Conservation (phyloP, 2,888 invertebrate species). For the Synergus umbraculus region DNA sequence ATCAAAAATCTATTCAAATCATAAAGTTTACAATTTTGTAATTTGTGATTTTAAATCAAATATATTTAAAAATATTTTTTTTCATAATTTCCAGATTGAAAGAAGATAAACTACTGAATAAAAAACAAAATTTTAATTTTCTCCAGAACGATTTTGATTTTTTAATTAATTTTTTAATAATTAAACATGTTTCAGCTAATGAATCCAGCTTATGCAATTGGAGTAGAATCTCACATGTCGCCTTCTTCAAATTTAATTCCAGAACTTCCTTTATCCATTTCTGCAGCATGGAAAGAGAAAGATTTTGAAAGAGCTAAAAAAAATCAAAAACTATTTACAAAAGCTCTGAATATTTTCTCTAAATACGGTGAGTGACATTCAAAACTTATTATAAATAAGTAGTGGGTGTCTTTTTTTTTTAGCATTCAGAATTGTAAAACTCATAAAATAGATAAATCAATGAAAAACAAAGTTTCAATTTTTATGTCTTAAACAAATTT, state of each 20-base stretch:
- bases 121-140: background rate
- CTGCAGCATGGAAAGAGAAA: conserved; percentile 78
- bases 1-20: too few relatives aligned
- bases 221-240: conserved; percentile 85
- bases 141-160: background rate
- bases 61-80: too few relatives aligned
- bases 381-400: too few relatives aligned
- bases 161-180: conserved; percentile 46
- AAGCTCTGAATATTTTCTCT: conserved; percentile 68
- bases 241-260: conserved; percentile 85
- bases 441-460: too few relatives aligned
- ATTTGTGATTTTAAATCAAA: too few relatives aligned
- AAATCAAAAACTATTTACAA: conserved; percentile 78
- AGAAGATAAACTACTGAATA: background rate
- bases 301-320: conserved; percentile 78
- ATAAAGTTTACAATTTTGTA: too few relatives aligned
- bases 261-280: conserved; percentile 79
- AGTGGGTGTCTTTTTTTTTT: too few relatives aligned
- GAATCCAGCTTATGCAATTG: conserved; percentile 78
- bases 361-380: conserved; percentile 71
- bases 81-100: too few relatives aligned
- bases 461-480: too few relatives aligned
- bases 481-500: too few relatives aligned
- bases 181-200: conserved; percentile 10
- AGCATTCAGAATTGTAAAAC: too few relatives aligned